Conservation (phyloP, 2,888 invertebrate species). For the Agrotis segetum region DNA sequence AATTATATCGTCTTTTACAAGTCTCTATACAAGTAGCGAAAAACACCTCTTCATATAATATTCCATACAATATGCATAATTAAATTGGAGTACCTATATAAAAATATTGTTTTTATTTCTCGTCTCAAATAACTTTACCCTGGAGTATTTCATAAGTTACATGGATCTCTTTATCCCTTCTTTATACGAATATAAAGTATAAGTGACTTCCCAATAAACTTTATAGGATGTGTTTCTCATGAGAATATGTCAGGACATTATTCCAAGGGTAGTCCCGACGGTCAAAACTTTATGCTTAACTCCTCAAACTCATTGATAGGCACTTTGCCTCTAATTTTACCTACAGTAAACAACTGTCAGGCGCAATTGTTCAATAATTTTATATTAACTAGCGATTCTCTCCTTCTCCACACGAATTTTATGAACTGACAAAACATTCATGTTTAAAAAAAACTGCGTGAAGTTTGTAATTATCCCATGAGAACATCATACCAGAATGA, state of each 20-base stretch:
- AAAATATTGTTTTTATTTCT: constrained; percentile 38
- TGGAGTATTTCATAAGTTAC: constrained; percentile 46
- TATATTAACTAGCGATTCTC: neutral
- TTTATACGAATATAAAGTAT: constrained; percentile 63
- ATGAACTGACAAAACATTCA: neutral
- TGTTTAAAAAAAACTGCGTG: too few relatives aligned
- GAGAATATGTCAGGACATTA: constrained; percentile 76
- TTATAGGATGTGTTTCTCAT: constrained; percentile 69
- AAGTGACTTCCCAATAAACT: constrained; percentile 69
- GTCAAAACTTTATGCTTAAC: constrained; percentile 78
- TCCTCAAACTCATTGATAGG: constrained; percentile 79
- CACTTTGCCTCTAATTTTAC: constrained; percentile 67
- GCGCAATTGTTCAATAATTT: constrained; percentile 42
- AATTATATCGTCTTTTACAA: too few relatives aligned
- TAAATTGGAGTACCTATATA: constrained; percentile 36
- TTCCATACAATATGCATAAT: constrained; percentile 41
- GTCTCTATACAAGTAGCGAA: neutral
- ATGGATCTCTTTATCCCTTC: constrained; percentile 48
- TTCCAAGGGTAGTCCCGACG: constrained; percentile 76
- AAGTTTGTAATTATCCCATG: too few relatives aligned
- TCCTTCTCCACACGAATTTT: neutral
- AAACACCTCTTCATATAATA: constrained; percentile 3
- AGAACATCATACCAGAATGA: too few relatives aligned
- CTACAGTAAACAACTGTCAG: constrained; percentile 62
- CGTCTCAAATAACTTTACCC: constrained; percentile 45